Evolutionary conservation across 2,797 vertebrate species (phyloP).

Genomic region (Siniperca obscura): DNA sequence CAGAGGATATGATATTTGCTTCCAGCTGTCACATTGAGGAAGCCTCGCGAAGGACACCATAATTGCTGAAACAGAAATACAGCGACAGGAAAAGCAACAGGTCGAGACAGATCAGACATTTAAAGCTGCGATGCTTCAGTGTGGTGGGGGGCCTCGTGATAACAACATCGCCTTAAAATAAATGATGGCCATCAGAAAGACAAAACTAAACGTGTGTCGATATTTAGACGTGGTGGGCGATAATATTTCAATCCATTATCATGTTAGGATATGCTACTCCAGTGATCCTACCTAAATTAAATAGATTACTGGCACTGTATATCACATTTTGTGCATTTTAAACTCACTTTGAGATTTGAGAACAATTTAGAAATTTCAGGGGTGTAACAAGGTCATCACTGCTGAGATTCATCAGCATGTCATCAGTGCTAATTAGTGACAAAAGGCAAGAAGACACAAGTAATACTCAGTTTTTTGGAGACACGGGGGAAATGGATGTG

Average conservation of each 20-base stretch:
- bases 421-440: constrained; percentile 12
- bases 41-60: background rate
- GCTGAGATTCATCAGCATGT: constrained; percentile 21
- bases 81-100: constrained; percentile 38
- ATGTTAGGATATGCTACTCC: background rate
- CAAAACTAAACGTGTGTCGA: constrained; percentile 12
- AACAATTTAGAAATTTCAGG: background rate
- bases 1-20: background rate
- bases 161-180: constrained; percentile 44
- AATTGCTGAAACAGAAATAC: constrained; percentile 27
- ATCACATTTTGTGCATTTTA: background rate
- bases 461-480: constrained; percentile 16
- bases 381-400: background rate
- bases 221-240: too few species aligned
- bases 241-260: too few species aligned
- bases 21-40: background rate
- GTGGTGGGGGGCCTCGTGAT: constrained; percentile 9
- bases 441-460: constrained; percentile 15
- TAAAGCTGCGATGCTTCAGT: constrained; percentile 13
- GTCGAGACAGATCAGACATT: constrained; percentile 19
- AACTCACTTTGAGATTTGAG: background rate
- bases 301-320: background rate
- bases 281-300: background rate
- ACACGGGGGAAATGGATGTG: constrained; percentile 54
- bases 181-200: constrained; percentile 24